Evolutionary conservation across 2,888 invertebrate species (phyloP).

Genomic region (Parelbella ahira): DNA sequence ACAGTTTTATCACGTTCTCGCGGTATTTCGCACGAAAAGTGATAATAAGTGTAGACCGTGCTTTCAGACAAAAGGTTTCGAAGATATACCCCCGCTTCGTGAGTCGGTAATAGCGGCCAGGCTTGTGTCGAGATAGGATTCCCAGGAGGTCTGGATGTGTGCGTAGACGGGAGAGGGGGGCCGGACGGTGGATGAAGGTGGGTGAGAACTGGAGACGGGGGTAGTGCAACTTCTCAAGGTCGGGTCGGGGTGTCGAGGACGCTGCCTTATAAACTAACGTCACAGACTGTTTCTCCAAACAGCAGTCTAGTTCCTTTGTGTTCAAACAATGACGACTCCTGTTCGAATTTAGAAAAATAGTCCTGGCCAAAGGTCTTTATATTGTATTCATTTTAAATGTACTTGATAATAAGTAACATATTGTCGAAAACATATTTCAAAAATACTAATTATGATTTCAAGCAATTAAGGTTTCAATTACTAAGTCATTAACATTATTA

Average conservation of each 20-base stretch:
- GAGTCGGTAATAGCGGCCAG: constrained; percentile 9
- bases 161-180: neutral
- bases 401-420: no score
- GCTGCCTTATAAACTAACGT: constrained; percentile 22
- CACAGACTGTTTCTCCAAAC: constrained; percentile 12
- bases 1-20: constrained; percentile 12
- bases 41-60: constrained; percentile 17
- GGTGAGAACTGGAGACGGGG: constrained; percentile 26
- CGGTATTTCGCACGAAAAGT: constrained; percentile 15
- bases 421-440: no score
- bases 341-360: no score
- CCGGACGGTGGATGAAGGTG: neutral
- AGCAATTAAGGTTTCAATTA: no score
- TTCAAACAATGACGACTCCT: no score
- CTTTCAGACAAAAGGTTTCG: constrained; percentile 13
- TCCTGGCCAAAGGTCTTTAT: no score
- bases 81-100: constrained; percentile 9
- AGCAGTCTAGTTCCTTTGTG: constrained; percentile 9
- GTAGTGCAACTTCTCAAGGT: constrained; percentile 24
- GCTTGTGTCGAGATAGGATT: constrained; percentile 1
- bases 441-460: no score
- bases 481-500: no score
- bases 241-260: constrained; percentile 31
- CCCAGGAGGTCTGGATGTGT: constrained; percentile 13
- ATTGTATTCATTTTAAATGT: no score